Conservation (phyloP, 2,888 invertebrate genomes). For the Meliscaeva auricollis region DNA sequence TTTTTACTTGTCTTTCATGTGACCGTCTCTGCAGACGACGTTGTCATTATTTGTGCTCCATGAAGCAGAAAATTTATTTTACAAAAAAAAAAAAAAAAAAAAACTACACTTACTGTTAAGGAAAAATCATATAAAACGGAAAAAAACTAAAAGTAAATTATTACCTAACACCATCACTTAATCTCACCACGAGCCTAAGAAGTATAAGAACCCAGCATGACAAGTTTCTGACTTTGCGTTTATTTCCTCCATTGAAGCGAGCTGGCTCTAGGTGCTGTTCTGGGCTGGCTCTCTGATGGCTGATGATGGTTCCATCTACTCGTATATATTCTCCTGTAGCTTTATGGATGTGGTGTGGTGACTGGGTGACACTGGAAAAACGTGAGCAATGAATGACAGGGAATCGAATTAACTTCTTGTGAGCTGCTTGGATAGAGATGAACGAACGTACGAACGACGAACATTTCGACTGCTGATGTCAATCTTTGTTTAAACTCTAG, state of each 20-base stretch:
- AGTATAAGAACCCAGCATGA: conserved; percentile 51
- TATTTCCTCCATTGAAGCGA: conserved; percentile 50
- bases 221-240: conserved; percentile 41
- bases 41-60: conserved; percentile 54
- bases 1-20: conserved; percentile 25
- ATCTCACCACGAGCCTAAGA: conserved; percentile 49
- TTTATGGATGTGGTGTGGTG: not conserved
- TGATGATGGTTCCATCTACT: not conserved
- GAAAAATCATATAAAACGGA: conserved; percentile 15
- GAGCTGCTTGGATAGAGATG: conserved; percentile 39
- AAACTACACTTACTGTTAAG: conserved; percentile 1
- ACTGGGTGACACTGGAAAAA: conserved; percentile 50
- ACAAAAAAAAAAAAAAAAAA: conserved; percentile 29
- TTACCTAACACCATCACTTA: conserved; percentile 55
- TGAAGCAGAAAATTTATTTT: conserved; percentile 52
- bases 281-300: not conserved
- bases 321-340: not conserved
- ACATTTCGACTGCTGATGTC: conserved; percentile 25
- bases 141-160: conserved; percentile 54
- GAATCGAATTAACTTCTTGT: conserved; percentile 63
- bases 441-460: conserved; percentile 12
- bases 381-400: conserved; percentile 50
- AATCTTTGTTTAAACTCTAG: conserved; percentile 31
- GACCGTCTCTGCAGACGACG: conserved; percentile 40
- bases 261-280: conserved; percentile 2